Base-by-base conservation (phyloP, 2,113 vertebrate species). In the Cathartes aura region DNA sequence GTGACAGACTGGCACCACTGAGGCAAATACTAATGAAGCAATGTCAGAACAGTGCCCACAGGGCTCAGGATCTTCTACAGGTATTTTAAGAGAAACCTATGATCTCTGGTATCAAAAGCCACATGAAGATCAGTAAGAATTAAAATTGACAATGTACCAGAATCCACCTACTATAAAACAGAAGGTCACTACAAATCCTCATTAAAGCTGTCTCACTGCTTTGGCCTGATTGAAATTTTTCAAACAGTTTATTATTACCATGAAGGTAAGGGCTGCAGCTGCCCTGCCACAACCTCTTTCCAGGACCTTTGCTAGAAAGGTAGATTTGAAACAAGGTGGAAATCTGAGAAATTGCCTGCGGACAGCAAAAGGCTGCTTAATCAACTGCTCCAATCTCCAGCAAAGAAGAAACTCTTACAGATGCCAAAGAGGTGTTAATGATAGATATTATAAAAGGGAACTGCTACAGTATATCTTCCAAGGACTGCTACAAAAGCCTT, bases 151-250 rank as follows among this genome's bases (percentile, higher is more conserved):
- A 97, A 75, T 83, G 97, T 52, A 90, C 94, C 96, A 96, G 97
- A 97, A 97, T 94, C 95, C 87, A 91, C 96, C 96, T 96, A 87
- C 97, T 98, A 97, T 97, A 96, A 98, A 98, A 97, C 79, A 95
- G 96, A 96, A 97, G 98, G 98, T 98, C 97, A 97, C 92, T 86
- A 92, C 94, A 96, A 97, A 94, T 90, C 94, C 98, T 98, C 97
- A 98, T 98, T 98, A 98, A 98, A 98, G 94, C 92, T 95, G 91
- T 93, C 93, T 92, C 82, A 76, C 93, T 64, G 94, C 93, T 97
- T 89, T 95, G 96, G 93, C 92, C 95, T 82, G 97, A 98, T 66
- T 87, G 98, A 98, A 98, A 96, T 40, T 73, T 97, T 97, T 98
- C 94, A 87, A 72, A 94, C 94, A 97, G 82, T 95, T 96, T 92